phyloP scores from a whole-genome alignment of 1,140 invertebrate species.

The Cylas formicarius region DNA sequence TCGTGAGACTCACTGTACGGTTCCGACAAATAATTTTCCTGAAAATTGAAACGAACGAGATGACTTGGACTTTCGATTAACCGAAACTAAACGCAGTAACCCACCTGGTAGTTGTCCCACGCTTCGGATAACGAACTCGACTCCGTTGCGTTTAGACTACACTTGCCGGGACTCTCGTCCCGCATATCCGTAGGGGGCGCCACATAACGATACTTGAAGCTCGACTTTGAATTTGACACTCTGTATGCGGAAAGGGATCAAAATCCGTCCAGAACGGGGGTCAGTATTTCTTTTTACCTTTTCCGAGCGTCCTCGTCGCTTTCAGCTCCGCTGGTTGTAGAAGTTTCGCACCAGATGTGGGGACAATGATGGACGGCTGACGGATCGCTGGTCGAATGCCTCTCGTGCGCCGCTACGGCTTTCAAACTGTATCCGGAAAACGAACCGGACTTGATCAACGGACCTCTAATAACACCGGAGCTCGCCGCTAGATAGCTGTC shows the following conservation, averaged over 20 bases:
- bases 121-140: conserved; percentile 79
- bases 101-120: conserved; percentile 73
- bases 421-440: conserved; percentile 52
- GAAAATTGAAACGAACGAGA: conserved; percentile 26
- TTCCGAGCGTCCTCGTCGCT: conserved; percentile 34
- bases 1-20: conserved; percentile 85
- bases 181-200: conserved; percentile 25
- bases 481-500: conserved; percentile 23
- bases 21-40: conserved; percentile 88
- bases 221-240: conserved; percentile 33
- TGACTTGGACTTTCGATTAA: no score
- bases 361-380: conserved; percentile 41
- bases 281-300: conserved; percentile 26
- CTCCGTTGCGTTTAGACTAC: conserved; percentile 41
- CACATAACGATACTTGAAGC: conserved; percentile 28
- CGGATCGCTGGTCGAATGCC: conserved; percentile 53
- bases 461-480: conserved; percentile 12
- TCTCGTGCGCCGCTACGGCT: conserved; percentile 48
- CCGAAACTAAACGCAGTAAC: neutral
- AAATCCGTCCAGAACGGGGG: neutral
- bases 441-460: conserved; percentile 57
- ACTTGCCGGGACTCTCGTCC: conserved; percentile 35
- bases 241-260: conserved; percentile 4
- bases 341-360: conserved; percentile 36
- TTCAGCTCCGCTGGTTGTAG: conserved; percentile 39